Evolutionary conservation across 2,888 invertebrate species (phyloP).

Genomic region (Calameuta idolon): DNA sequence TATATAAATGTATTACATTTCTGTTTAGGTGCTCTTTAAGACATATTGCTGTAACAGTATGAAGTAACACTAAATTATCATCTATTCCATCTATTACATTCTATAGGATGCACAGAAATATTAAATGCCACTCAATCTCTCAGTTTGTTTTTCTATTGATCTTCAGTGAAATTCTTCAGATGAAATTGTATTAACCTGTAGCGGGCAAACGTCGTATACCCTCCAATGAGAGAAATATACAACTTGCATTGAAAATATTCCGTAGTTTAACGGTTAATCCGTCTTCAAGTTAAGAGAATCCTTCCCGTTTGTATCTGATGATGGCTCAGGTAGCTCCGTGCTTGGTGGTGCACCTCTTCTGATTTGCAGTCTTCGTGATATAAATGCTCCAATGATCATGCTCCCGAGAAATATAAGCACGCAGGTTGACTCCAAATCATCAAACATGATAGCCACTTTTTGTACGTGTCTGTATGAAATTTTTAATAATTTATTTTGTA

Average conservation of each 20-base stretch:
- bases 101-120: neutral
- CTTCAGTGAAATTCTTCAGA: neutral
- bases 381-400: neutral
- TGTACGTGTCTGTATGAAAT: neutral
- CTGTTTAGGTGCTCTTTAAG: neutral
- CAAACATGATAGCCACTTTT: neutral
- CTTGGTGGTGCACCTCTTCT: neutral
- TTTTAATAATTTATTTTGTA: neutral
- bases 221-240: too few relatives aligned
- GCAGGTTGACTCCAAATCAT: neutral
- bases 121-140: neutral
- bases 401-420: neutral
- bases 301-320: neutral
- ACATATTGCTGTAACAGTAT: neutral
- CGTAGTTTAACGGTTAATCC: neutral
- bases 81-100: neutral
- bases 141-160: neutral
- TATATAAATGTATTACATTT: neutral
- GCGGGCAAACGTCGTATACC: too few relatives aligned
- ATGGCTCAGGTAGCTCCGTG: neutral
- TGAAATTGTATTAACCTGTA: neutral
- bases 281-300: neutral
- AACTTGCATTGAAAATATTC: too few relatives aligned
- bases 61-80: neutral
- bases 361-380: neutral